Conservation (phyloP, 1,140 invertebrate species). For the Zaprionus ghesquierei region DNA sequence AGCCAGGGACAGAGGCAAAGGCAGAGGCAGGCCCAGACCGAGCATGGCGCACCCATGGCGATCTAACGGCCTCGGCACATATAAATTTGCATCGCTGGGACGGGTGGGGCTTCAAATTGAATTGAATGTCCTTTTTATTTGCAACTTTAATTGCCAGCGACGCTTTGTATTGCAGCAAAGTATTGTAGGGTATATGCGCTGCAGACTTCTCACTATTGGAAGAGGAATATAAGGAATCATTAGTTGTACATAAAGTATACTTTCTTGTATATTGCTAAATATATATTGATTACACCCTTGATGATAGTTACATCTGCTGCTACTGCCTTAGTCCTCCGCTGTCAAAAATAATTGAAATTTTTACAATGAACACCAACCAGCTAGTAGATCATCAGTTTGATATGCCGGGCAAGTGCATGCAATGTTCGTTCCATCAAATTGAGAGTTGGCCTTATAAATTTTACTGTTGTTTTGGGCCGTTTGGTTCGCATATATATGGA, state of each 20-base stretch:
- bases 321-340: neutral
- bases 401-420: conserved; percentile 20
- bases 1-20: too few species aligned
- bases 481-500: conserved; percentile 2
- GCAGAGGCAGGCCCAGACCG: neutral
- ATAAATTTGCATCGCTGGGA: conserved; percentile 47
- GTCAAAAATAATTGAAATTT: neutral
- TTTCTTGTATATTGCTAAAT: too few species aligned
- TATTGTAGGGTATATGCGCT: conserved; percentile 14
- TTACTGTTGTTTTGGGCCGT: conserved; percentile 13
- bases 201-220: too few species aligned
- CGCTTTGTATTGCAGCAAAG: neutral
- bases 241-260: too few species aligned
- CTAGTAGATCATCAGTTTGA: neutral
- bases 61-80: conserved; percentile 40
- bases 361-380: neutral
- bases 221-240: neutral
- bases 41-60: neutral
- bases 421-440: conserved; percentile 23
- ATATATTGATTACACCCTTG: too few species aligned
- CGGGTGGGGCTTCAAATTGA: conserved; percentile 40
- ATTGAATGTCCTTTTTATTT: conserved; percentile 55
- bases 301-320: too few species aligned
- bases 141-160: conserved; percentile 52
- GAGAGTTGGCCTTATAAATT: conserved; percentile 2